phyloP scores from a whole-genome alignment of 2,113 vertebrate species.

The Sceloporus undulatus region DNA sequence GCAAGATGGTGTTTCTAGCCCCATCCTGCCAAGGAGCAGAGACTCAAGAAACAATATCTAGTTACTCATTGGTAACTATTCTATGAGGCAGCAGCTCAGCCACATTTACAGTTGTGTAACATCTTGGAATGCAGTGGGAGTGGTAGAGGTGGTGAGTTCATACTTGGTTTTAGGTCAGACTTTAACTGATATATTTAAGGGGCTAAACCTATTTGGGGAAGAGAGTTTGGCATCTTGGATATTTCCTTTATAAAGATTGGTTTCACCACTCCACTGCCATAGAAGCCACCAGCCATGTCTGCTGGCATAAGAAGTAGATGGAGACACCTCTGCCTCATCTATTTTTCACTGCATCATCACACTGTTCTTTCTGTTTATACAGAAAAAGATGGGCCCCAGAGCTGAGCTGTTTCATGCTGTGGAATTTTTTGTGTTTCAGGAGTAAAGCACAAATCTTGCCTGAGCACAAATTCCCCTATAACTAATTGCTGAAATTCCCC shows the following conservation, averaged over 20 bases:
- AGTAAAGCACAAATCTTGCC: neutral
- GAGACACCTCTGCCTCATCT: neutral
- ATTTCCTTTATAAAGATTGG: no score
- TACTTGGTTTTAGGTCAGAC: no score
- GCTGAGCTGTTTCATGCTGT: neutral
- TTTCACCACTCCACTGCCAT: no score
- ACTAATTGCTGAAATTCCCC: conserved; percentile 7
- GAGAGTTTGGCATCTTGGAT: no score
- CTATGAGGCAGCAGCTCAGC: neutral
- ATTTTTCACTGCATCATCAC: neutral
- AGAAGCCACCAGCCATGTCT: no score
- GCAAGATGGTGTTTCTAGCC: no score
- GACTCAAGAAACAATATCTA: neutral
- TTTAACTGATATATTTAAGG: no score
- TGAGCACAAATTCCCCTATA: neutral
- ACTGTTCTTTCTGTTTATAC: neutral
- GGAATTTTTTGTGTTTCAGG: neutral
- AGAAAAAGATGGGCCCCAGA: neutral
- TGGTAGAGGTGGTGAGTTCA: no score
- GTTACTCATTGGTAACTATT: neutral
- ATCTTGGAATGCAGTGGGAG: neutral
- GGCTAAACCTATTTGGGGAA: no score
- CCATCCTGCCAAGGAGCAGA: neutral
- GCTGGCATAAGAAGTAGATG: neutral
- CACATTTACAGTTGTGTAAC: neutral